Base-by-base conservation (phyloP, 2,113 vertebrate species). In the Burhinus bistriatus region DNA sequence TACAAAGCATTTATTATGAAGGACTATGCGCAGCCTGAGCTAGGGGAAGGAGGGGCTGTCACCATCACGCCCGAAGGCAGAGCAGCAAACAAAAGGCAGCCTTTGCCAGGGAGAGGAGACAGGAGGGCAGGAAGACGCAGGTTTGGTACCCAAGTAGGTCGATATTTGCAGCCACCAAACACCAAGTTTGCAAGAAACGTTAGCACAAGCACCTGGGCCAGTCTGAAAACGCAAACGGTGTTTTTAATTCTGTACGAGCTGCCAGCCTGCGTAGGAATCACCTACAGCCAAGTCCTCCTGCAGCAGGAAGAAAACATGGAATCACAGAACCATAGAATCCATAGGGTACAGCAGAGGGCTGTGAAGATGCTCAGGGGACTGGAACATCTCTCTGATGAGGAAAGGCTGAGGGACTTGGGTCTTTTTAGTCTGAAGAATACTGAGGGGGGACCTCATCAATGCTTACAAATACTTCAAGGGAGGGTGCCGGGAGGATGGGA, bases 1-100 rank as follows among this genome's bases (percentile, higher is more conserved):
- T 38, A 49, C 92, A 57, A 95, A 94, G 87, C 34, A 23, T 68
- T 83, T 64, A 49, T 87, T 85, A 57, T 18, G 66, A 87, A 59
- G 19, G 45, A 20, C 45, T 47, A 20, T 10, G 7, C 2, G 3
- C 76, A 25, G 61, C 66, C 65, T 1, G 38, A 54, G 69, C 29
- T n/a, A 23, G 3, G 27, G 69, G 52, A 72, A 76, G 42, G 34
- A 51, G 77, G 44, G 22, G 76, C 54, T 92, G 64, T 34, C 57
- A 47, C 49, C 65, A 68, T 51, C 58, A 30, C 5, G 8, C 65
- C 90, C 44, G 7, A 21, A 76, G 86, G 93, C 93, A 44, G 27
- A 30, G 59, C 19, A 17, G 64, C 54, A 26, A 40, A 76, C 51
- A 65, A 57, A 68, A 42, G 32, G 16, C 36, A 32, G 47, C 54